phyloP scores from a whole-genome alignment of 2,797 vertebrate genomes.

The Thalassophryne amazonica region DNA sequence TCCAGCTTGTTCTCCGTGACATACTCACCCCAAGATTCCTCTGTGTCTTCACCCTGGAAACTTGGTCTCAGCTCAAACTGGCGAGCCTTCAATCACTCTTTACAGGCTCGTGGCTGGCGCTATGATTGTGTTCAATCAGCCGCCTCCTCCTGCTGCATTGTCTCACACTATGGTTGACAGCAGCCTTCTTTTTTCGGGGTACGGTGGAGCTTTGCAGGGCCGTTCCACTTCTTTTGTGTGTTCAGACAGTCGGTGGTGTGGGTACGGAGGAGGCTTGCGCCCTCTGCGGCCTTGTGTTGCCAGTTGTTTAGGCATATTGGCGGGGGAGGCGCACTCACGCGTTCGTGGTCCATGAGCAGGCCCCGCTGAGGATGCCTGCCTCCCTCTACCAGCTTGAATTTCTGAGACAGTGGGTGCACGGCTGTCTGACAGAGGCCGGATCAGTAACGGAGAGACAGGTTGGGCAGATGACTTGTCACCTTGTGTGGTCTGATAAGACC shows the following conservation, averaged over 20 bases:
- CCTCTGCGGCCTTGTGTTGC: constrained; percentile 40
- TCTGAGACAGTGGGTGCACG: constrained; percentile 54
- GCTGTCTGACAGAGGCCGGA: constrained; percentile 42
- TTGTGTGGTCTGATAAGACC: constrained; percentile 43
- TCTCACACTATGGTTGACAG: constrained; percentile 81
- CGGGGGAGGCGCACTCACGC: constrained; percentile 2
- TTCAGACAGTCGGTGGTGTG: constrained; percentile 51
- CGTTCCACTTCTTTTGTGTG: constrained; percentile 58
- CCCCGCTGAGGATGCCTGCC: constrained; percentile 27
- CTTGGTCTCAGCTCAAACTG: constrained; percentile 58
- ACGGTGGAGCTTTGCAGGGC: constrained; percentile 69
- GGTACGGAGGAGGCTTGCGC: constrained; percentile 78
- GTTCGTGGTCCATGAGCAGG: constrained; percentile 3
- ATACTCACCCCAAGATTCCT: constrained; percentile 66
- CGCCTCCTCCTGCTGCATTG: constrained; percentile 43
- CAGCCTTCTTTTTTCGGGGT: constrained; percentile 75
- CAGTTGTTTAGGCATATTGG: constrained; percentile 9
- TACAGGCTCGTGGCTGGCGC: constrained; percentile 37
- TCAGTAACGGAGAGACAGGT: constrained; percentile 13
- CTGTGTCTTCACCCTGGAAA: constrained; percentile 66
- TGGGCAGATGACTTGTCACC: constrained; percentile 51
- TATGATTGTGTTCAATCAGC: constrained; percentile 45
- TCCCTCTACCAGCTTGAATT: constrained; percentile 21
- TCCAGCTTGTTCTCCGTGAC: constrained; percentile 29
- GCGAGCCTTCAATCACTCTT: constrained; percentile 55